These are phyloP conservation scores for Eclectus roratus DNA, from an alignment of 2,113 vertebrate species.

Conservation along the genomic window DNA sequence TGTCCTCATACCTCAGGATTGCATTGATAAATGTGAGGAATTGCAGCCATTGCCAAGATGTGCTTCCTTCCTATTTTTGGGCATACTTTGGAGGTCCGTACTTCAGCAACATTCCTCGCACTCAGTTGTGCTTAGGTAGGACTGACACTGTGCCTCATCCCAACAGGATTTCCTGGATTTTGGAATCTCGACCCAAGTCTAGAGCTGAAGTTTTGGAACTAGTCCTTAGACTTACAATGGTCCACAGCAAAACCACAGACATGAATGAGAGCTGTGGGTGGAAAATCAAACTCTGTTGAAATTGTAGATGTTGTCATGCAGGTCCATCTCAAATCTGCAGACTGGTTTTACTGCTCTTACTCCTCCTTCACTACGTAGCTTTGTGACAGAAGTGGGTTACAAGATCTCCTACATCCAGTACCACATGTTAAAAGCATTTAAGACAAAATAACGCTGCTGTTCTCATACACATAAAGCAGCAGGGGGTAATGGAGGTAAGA, in stretches of 20 bases:
- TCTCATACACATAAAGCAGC: neutral
- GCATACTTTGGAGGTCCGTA: neutral
- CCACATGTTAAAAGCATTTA: neutral
- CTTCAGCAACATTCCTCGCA: neutral
- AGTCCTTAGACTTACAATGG: neutral
- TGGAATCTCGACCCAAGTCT: neutral
- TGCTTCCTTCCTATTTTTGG: constrained; percentile 38
- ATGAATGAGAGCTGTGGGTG: neutral
- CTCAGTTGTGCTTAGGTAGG: neutral
- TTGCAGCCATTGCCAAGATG: constrained; percentile 10
- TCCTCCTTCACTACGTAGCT: neutral
- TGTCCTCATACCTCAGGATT: neutral
- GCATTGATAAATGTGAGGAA: constrained; percentile 14
- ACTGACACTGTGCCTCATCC: neutral
- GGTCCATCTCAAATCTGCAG: neutral
- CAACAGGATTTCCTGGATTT: constrained; percentile 47
- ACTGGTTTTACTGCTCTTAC: constrained; percentile 19
- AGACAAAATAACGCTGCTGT: neutral
- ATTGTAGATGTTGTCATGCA: constrained; percentile 5
- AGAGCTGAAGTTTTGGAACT: neutral
- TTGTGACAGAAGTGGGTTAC: neutral
- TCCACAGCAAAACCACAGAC: neutral
- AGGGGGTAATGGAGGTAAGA: neutral
- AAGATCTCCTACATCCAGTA: neutral
- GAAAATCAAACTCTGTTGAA: constrained; percentile 8